phyloP scores from a whole-genome alignment of 2,113 vertebrate genomes.

The Rhynchomys soricoides region DNA sequence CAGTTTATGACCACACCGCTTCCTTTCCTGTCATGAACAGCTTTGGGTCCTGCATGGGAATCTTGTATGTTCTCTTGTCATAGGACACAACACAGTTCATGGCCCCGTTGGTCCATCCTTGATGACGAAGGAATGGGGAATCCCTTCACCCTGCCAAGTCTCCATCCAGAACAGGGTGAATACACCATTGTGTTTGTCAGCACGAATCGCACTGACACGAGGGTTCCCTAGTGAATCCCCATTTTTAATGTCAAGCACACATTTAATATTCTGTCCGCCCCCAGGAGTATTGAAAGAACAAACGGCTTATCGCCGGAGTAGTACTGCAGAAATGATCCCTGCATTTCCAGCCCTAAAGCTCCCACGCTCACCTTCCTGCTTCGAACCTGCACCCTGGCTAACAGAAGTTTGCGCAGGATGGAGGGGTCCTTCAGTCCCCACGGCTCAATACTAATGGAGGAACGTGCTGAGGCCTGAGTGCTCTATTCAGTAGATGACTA shows the following conservation, averaged over 20 bases:
- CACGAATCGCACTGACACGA: background rate
- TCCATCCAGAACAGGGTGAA: no score
- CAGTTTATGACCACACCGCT: background rate
- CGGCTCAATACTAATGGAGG: background rate
- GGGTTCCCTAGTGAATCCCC: background rate
- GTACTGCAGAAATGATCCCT: slow-evolving; percentile 6
- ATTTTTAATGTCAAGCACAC: background rate
- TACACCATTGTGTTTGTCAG: background rate
- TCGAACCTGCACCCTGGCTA: background rate
- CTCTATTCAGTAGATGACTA: background rate
- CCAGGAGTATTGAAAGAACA: background rate
- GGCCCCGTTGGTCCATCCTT: background rate
- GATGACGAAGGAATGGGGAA: background rate
- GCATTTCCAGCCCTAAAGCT: background rate
- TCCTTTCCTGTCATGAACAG: background rate
- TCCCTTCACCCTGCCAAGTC: background rate
- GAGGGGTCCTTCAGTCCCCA: background rate
- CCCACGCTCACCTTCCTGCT: background rate
- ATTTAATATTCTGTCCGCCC: background rate
- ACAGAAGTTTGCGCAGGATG: background rate
- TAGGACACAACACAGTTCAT: background rate
- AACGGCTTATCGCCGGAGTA: background rate
- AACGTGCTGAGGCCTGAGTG: background rate
- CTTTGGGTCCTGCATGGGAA: background rate
- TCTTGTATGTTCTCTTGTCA: background rate